These are phyloP conservation scores for Paratilapia polleni DNA, from an alignment of 2,113 vertebrate genomes.

Conservation along the genomic window DNA sequence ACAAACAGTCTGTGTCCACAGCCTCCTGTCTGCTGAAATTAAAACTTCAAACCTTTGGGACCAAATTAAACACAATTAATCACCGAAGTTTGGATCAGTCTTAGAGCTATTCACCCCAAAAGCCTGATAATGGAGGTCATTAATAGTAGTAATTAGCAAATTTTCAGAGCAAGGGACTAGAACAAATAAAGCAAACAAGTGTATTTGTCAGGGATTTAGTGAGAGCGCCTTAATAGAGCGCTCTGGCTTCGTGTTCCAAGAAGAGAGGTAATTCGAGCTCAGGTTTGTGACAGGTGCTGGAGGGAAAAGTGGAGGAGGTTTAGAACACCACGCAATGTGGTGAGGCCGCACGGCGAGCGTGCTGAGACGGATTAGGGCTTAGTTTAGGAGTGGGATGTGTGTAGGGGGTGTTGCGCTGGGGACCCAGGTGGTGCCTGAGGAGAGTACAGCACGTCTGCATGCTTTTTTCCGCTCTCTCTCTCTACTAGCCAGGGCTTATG, in stretches of 20 bases:
- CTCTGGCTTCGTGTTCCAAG: conserved; percentile 24
- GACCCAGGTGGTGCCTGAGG: conserved; percentile 59
- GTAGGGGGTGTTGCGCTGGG: conserved; percentile 35
- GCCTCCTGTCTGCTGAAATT: background rate
- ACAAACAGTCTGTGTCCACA: conserved; percentile 11
- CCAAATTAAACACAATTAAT: conserved; percentile 32
- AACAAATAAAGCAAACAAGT: conserved; percentile 50
- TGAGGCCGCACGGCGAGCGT: conserved; percentile 15
- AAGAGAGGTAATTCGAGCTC: conserved; percentile 60
- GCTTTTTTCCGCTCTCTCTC: background rate
- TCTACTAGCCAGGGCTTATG: conserved; percentile 14
- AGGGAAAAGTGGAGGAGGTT: conserved; percentile 43
- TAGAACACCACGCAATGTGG: conserved; percentile 39
- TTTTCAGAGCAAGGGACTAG: conserved; percentile 16
- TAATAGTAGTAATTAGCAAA: conserved; percentile 44
- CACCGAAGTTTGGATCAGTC: background rate
- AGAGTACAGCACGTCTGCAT: conserved; percentile 38
- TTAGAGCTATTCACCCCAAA: background rate
- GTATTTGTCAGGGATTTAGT: conserved; percentile 4
- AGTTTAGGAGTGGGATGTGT: conserved; percentile 48
- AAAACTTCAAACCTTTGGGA: conserved; percentile 28
- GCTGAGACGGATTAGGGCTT: conserved; percentile 64
- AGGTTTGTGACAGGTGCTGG: conserved; percentile 66
- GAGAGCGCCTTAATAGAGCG: conserved; percentile 32
- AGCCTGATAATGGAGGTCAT: conserved; percentile 14